A percentile compares a stretch with the other conserved stretches of the same genome.
phyloP scores from a whole-genome alignment of 2,888 invertebrate species.

The Seira ritae region DNA sequence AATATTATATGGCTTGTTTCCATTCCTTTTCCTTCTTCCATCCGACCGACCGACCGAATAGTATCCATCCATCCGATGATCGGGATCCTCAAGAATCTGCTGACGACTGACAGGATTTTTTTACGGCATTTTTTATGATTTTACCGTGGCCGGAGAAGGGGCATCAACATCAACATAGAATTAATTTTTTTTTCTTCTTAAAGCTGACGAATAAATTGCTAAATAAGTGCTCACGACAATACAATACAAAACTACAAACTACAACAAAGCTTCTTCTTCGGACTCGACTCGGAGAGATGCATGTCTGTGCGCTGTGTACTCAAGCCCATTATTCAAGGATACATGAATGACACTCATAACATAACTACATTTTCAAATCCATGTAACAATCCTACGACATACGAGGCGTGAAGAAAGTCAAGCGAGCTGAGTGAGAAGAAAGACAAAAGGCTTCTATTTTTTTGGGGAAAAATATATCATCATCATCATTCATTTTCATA shows the following conservation, averaged over 20 bases:
- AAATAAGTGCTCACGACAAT: slow-evolving; percentile 62
- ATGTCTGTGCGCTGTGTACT: too few relatives aligned
- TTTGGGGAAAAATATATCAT: slow-evolving; percentile 4
- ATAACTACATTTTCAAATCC: slow-evolving; percentile 40
- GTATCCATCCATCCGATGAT: too few relatives aligned
- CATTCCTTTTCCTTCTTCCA: not conserved
- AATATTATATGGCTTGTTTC: slow-evolving; percentile 31
- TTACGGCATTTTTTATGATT: slow-evolving; percentile 12
- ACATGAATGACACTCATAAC: slow-evolving; percentile 57
- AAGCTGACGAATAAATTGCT: slow-evolving; percentile 61
- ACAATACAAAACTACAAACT: too few relatives aligned
- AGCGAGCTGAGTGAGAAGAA: slow-evolving; percentile 5
- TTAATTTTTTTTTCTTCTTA: slow-evolving; percentile 43
- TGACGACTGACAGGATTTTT: slow-evolving; percentile 10
- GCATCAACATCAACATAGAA: slow-evolving; percentile 27
- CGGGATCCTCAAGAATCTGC: too few relatives aligned
- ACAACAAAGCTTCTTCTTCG: too few relatives aligned
- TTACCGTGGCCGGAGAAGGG: slow-evolving; percentile 6
- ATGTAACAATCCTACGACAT: slow-evolving; percentile 42
- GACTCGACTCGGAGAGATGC: slow-evolving; percentile 27
- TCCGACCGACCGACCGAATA: too few relatives aligned
- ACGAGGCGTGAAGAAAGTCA: slow-evolving; percentile 48
- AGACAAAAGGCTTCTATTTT: slow-evolving; percentile 16
- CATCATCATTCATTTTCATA: not conserved
- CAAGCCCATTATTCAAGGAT: slow-evolving; percentile 60